These are phyloP conservation scores for Trialeurodes vaporariorum DNA, from an alignment of 1,140 invertebrate species.

Conservation along the genomic window DNA sequence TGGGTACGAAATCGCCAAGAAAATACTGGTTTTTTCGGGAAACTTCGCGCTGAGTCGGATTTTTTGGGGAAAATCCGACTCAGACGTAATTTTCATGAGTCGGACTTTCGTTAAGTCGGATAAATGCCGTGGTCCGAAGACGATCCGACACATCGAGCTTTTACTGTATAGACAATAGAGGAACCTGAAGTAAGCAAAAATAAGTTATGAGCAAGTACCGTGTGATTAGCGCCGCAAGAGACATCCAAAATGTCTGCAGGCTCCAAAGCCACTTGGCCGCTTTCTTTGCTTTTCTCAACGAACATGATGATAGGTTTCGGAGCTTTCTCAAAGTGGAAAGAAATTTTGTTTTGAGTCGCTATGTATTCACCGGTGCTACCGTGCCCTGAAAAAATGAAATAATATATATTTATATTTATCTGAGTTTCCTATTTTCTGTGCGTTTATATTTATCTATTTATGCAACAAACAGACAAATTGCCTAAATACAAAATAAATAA, in stretches of 20 bases:
- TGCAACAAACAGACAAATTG: background rate
- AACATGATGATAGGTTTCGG: constrained; percentile 76
- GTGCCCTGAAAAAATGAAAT: constrained; percentile 48
- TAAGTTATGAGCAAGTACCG: constrained; percentile 51
- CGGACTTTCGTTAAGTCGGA: too few species aligned
- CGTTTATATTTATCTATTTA: background rate
- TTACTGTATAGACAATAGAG: too few species aligned
- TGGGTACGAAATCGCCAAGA: too few species aligned
- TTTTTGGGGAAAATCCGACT: too few species aligned
- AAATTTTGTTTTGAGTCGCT: constrained; percentile 74
- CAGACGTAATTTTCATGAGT: too few species aligned
- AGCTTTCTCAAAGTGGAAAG: constrained; percentile 68
- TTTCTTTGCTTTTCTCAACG: constrained; percentile 79
- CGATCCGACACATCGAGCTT: too few species aligned
- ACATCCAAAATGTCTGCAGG: constrained; percentile 81
- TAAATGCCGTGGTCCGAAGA: too few species aligned
- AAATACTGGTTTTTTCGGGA: too few species aligned
- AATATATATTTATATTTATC: background rate
- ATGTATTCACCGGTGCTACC: constrained; percentile 92
- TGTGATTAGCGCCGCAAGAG: constrained; percentile 81
- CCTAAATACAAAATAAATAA: too few species aligned
- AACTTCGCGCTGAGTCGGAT: too few species aligned
- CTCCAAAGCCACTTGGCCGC: constrained; percentile 67
- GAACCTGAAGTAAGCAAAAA: too few species aligned
- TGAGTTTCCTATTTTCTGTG: background rate